Conservation (phyloP, 2,888 invertebrate genomes). For the Athripsodes cinereus region DNA sequence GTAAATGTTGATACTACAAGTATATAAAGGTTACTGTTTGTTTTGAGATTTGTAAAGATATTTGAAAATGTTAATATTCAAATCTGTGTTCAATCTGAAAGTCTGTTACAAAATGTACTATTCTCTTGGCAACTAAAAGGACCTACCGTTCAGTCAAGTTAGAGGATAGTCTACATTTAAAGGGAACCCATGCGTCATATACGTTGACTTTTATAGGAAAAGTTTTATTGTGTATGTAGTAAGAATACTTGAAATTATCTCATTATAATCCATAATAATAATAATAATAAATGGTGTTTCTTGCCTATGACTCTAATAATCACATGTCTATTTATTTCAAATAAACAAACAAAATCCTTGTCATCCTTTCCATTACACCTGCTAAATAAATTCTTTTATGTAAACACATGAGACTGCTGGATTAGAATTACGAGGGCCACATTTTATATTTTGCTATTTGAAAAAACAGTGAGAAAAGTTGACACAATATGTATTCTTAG, state of each 20-base stretch:
- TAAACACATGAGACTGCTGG: no score
- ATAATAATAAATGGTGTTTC: conserved; percentile 57
- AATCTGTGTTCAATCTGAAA: conserved; percentile 12
- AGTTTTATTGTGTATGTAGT: conserved; percentile 49
- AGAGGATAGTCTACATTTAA: no score
- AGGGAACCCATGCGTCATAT: conserved; percentile 3
- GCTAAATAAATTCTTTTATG: no score
- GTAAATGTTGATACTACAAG: conserved; percentile 42
- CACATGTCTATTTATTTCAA: no score
- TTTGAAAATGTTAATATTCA: background rate
- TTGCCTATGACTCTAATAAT: conserved; percentile 36
- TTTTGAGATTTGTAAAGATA: background rate
- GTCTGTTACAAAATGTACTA: conserved; percentile 8
- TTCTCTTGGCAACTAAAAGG: no score
- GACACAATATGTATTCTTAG: no score
- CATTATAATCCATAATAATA: conserved; percentile 48
- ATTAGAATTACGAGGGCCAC: no score
- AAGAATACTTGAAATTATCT: conserved; percentile 52
- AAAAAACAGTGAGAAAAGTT: no score
- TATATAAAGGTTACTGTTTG: conserved; percentile 16
- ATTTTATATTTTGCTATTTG: no score
- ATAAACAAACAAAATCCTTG: no score
- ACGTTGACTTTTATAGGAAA: conserved; percentile 28
- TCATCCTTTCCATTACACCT: conserved; percentile 12
- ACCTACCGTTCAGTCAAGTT: no score